Conservation (phyloP, 2,113 vertebrate species). For the Falcunculus frontatus region DNA sequence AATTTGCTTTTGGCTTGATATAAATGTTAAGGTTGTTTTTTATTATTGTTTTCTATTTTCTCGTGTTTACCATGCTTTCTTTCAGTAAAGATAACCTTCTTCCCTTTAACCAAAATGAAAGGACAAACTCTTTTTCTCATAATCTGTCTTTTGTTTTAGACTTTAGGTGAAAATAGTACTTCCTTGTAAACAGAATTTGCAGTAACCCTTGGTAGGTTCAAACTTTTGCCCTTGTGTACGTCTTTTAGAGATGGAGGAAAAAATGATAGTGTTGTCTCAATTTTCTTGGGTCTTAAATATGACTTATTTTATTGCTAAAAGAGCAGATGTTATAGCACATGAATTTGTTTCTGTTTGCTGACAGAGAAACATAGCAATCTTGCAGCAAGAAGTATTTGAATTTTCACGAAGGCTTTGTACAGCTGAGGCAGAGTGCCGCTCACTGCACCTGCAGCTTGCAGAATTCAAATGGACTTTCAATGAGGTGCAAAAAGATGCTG, state of each 20-base stretch:
- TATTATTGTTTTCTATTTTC: not conserved
- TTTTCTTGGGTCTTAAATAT: not conserved
- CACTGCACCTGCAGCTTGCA: conserved; percentile 78
- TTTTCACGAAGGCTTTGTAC: conserved; percentile 83
- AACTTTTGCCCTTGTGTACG: not conserved
- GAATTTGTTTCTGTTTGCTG: conserved; percentile 22
- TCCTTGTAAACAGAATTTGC: not conserved
- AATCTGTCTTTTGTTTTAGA: not conserved
- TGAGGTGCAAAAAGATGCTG: conserved; percentile 66
- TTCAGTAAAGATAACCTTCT: not conserved
- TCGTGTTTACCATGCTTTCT: not conserved
- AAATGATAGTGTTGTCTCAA: not conserved
- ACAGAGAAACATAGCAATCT: conserved; percentile 71
- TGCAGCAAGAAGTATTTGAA: conserved; percentile 86
- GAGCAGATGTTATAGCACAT: not conserved
- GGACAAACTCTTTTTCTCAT: not conserved
- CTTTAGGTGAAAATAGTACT: not conserved
- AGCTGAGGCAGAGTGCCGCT: conserved; percentile 82
- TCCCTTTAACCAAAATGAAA: not conserved
- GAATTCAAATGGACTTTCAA: conserved; percentile 66
- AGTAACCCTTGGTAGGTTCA: not conserved
- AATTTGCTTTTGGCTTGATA: not conserved
- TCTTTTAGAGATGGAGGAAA: not conserved
- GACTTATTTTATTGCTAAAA: conserved; percentile 8
- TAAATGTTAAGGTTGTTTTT: not conserved